Evolutionary conservation across 2,113 vertebrate species (phyloP), one percentile per base, ranked within the genome.

Genomic region (Lophura nycthemera): DNA sequence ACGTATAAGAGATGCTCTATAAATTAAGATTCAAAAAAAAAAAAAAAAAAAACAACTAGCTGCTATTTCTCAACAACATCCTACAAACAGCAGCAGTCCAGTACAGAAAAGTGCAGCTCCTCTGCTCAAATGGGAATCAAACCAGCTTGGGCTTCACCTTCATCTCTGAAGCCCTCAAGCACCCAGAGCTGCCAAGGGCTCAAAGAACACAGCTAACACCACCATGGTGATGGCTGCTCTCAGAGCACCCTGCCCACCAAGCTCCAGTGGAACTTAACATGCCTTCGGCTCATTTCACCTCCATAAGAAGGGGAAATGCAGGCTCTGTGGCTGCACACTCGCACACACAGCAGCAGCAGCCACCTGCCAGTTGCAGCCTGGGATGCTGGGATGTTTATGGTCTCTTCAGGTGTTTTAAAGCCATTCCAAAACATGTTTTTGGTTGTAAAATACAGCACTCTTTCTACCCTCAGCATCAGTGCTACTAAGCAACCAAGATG

Each of bases 401-500:
- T 47, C 45, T 76, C 27, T 74, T 84, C 25, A 54, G 32, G 83
- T 57, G 36, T 65, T 76, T 45, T 34, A 29, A 52, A 43, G 65
- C 36, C 67, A 40, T n/a, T 95, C 65, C 79, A 21, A 83, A 92
- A 92, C 27, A 85, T 1, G 82, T 0, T 60, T 79, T 86, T 72
- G 67, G 47, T 15, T 40, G 40, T 45, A 71, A 92, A 96, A 95
- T 32, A 84, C 1, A 30, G 78, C 13, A 67, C 83, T 22, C 2
- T 88, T 90, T 64, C 76, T 67, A 66, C 64, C 78, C 92, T 95
- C 83, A 93, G 45, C 79, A 89, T 61, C 48, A 2, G 34, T 13
- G 69, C 82, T 94, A 80, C 71, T 84, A 87, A 96, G 94, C 72
- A 85, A 94, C 73, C 48, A 48, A 38, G 48, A 48, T 27, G 54